A percentile compares a stretch with the other conserved stretches of the same genome.
Conservation (phyloP, 2,888 invertebrate genomes). For the Spatulosminthurus flaviceps region DNA sequence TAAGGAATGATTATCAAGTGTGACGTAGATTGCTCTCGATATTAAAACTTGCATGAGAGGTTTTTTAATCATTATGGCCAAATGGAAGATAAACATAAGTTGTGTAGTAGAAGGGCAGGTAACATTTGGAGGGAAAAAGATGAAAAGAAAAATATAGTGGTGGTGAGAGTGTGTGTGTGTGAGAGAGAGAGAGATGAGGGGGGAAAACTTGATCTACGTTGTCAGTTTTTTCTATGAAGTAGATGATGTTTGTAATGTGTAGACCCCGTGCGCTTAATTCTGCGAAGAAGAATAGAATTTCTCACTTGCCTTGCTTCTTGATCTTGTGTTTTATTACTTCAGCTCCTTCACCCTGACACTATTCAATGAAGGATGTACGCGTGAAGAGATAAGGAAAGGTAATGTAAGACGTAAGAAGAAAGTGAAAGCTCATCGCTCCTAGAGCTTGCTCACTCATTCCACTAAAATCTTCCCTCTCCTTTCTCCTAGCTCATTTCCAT, state of each 20-base stretch:
- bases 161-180: neutral
- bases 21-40: neutral
- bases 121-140: neutral
- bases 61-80: too few species aligned
- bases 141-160: neutral
- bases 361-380: neutral
- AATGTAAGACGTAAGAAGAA: neutral
- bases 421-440: constrained; percentile 20
- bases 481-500: constrained; percentile 39
- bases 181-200: neutral
- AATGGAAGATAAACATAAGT: too few species aligned
- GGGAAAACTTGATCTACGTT: constrained; percentile 13
- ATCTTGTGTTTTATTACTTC: constrained; percentile 32
- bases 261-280: constrained; percentile 35
- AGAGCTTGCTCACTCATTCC: constrained; percentile 26
- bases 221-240: constrained; percentile 36
- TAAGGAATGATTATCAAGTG: neutral
- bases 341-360: constrained; percentile 15
- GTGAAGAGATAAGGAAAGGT: neutral
- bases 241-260: constrained; percentile 34
- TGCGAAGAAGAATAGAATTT: constrained; percentile 33
- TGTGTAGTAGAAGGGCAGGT: too few species aligned
- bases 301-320: constrained; percentile 33
- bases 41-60: too few species aligned
- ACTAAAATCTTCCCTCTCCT: constrained; percentile 1